Evolutionary conservation across 2,888 invertebrate species (phyloP), one percentile per base, ranked within the genome.

Genomic region (Galerucella nymphaeae): DNA sequence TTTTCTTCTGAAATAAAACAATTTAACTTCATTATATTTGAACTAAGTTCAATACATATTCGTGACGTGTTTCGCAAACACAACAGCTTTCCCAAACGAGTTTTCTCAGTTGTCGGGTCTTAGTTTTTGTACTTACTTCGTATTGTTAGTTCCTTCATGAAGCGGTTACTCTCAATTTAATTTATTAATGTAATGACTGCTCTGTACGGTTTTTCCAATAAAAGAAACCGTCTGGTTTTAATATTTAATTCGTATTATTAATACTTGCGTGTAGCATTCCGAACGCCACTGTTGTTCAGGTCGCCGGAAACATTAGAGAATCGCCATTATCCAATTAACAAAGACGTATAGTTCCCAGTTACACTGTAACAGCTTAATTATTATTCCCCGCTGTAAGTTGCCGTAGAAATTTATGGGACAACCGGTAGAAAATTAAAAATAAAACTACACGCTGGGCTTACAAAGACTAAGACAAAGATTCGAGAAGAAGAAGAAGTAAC

Each of bases 261-360:
- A 57, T 57, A 41, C 59, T 38, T 16, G 13, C 30, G 59, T 30
- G 38, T 41, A 38, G 4, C 3, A 10, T 13, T 18, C 9, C 41
- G 61, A 42, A 62, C 72, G 66, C 71, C 71, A 42, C 57, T 76
- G 72, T 38, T 14, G 61, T 20, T 67, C 74, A 70, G 75, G 75
- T 75, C 76, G 64, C 73, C 76, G 77, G 78, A 77, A 78, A 76
- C 77, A 76, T 78, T 75, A 73, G 73, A 78, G 74, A 74, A 76
- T 77, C 75, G 77, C 76, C 77, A 76, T 77, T 76, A 77, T 77
- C 76, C 77, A 78, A 78, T 78, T 78, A 78, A 78, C 78, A 76
- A 77, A 78, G 78, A 78, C 72, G 72, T 72, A 76, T 76, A 58
- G 74, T 71, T 76, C 74, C 74, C 74, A 70, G 67, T 71, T 76